Evolutionary conservation across 2,797 vertebrate species (phyloP), one percentile per base, ranked within the genome.

Genomic region (Ataeniobius toweri): DNA sequence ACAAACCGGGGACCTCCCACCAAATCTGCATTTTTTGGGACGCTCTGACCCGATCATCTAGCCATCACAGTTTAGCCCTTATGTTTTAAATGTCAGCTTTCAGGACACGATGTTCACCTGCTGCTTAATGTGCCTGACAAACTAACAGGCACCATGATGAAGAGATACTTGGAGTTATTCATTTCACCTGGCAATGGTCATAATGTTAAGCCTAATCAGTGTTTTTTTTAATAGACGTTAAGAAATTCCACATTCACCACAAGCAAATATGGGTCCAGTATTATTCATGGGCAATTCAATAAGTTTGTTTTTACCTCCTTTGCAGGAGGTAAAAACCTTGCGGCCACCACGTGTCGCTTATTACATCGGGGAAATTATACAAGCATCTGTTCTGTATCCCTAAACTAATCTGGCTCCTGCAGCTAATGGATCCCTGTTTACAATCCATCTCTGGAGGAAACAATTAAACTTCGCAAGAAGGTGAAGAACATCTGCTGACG

Each of bases 351-450:
- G 63, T 68, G 67, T 67, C 58, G 16, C 31, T 65, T 58, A 78
- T 24, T 39, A 24, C 1, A 59, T 55, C 70, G 75, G 84, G 74
- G 51, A 76, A 70, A 85, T 84, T 24, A 79, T 9, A 1, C 10
- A 14, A 67, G 51, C 72, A 76, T 86, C 80, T 86, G 77, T 6
- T 81, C 14, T 76, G 69, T 59, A 50, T 36, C 31, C 36, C 16
- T 10, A 5, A 73, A n/a, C 6, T 56, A 79, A 77, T 14, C 76
- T 85, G 73, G 76, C 73, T 82, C 74, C 70, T 41, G 72, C n/a
- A 75, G 44, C 26, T 9, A 46, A 71, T 58, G 14, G 12, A 0
- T 4, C 2, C 20, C 18, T 4, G 10, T 72, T 82, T 41, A 71
- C 31, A 53, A 16, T 46, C 24, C 67, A 48, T 46, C 26, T 77